Percentiles rank a stretch among this genome's conserved stretches.
Conservation (phyloP, 2,797 vertebrate genomes). For the Microhierax caerulescens region DNA sequence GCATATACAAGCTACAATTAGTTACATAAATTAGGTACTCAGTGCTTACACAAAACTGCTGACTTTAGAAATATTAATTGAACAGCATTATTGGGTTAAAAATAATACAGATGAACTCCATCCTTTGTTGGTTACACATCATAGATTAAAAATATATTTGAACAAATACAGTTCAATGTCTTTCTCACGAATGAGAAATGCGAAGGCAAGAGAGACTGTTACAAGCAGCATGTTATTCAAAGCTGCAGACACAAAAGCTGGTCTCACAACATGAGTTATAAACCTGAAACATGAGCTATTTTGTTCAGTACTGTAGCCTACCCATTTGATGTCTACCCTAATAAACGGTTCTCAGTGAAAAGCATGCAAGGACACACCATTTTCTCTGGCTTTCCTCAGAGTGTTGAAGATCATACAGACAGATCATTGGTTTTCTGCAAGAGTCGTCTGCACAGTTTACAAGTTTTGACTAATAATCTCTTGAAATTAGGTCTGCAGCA, state of each 20-base stretch:
- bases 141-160: background rate
- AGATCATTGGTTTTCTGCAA: slow-evolving; percentile 1
- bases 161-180: background rate
- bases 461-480: background rate
- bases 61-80: background rate
- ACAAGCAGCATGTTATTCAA: background rate
- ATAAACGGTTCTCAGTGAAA: slow-evolving; percentile 19
- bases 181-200: background rate
- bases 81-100: background rate
- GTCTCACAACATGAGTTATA: background rate
- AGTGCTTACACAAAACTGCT: background rate
- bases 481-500: background rate
- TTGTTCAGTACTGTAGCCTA: background rate
- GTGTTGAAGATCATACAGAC: background rate
- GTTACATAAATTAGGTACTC: background rate
- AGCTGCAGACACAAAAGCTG: background rate
- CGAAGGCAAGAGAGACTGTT: background rate
- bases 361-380: background rate
- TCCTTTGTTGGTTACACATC: background rate
- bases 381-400: background rate
- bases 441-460: background rate
- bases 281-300: background rate
- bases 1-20: background rate
- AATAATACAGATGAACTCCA: background rate
- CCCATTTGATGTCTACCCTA: background rate